A percentile compares a stretch with the other conserved stretches of the same genome.
phyloP scores from a whole-genome alignment of 2,113 vertebrate genomes.

The Ammospiza nelsoni region DNA sequence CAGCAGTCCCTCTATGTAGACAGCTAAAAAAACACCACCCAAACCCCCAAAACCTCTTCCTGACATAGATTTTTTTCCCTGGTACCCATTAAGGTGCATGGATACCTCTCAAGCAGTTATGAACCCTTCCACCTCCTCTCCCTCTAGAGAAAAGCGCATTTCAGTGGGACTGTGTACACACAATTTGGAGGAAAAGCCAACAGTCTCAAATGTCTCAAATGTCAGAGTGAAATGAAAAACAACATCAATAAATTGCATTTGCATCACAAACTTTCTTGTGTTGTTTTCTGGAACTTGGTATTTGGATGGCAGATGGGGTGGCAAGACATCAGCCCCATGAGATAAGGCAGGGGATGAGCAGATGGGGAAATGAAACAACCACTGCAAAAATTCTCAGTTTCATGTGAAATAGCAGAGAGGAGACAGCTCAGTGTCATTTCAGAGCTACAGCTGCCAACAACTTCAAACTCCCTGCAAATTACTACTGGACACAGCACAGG shows the following conservation, averaged over 20 bases:
- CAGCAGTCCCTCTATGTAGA: not conserved
- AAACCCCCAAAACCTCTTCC: accelerated
- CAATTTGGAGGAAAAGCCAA: not conserved
- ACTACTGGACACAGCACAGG: not conserved
- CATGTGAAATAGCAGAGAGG: not conserved
- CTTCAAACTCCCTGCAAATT: not conserved
- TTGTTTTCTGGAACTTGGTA: not conserved
- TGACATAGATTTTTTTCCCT: not conserved
- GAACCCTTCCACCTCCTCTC: not conserved
- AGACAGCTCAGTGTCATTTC: not conserved
- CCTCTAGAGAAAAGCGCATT: not conserved
- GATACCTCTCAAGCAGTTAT: not conserved
- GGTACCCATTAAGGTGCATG: not conserved
- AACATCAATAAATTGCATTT: not conserved
- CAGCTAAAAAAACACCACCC: not conserved
- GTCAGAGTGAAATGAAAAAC: not conserved
- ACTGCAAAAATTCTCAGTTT: not conserved
- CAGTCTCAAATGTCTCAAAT: not conserved
- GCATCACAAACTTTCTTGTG: not conserved
- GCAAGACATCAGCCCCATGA: not conserved
- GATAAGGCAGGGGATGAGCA: not conserved
- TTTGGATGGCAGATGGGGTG: not conserved
- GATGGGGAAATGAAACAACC: not conserved
- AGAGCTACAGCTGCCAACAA: not conserved
- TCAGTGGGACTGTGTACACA: not conserved